These are phyloP conservation scores for Cryptotermes secundus DNA, from an alignment of 1,140 invertebrate genomes.

Conservation along the genomic window DNA sequence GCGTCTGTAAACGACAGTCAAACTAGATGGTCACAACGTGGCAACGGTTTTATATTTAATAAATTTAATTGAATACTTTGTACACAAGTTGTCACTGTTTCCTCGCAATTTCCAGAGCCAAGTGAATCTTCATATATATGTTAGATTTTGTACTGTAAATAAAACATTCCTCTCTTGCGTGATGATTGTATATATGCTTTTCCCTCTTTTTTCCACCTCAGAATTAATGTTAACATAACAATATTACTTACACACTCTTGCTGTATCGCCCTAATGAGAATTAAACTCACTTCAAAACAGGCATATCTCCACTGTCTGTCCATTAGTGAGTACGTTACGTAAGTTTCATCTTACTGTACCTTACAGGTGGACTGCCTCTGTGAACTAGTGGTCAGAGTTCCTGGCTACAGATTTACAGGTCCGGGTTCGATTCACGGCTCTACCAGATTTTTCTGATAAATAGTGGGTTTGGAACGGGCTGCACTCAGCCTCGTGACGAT, in stretches of 20 bases:
- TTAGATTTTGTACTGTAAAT: not conserved
- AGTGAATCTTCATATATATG: not conserved
- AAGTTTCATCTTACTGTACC: no score
- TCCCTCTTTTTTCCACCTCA: not conserved
- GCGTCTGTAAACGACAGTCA: not conserved
- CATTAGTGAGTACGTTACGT: no score
- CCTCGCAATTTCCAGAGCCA: not conserved
- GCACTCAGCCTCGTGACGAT: no score
- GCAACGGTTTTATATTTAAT: not conserved
- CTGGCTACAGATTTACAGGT: no score
- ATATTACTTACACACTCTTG: not conserved
- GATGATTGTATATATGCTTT: not conserved
- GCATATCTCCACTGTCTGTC: no score
- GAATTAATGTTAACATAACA: not conserved
- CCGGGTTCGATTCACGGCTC: no score
- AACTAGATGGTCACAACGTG: not conserved
- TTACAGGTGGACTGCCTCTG: no score
- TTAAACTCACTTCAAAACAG: no score
- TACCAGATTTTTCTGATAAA: no score
- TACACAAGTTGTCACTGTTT: not conserved
- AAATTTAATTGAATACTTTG: conserved; percentile 3
- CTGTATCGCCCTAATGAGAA: not conserved
- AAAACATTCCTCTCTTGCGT: not conserved
- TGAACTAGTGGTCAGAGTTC: no score
- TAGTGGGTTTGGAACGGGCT: no score